phyloP scores from a whole-genome alignment of 1,140 invertebrate species.

The Centruroides sculpturatus region DNA sequence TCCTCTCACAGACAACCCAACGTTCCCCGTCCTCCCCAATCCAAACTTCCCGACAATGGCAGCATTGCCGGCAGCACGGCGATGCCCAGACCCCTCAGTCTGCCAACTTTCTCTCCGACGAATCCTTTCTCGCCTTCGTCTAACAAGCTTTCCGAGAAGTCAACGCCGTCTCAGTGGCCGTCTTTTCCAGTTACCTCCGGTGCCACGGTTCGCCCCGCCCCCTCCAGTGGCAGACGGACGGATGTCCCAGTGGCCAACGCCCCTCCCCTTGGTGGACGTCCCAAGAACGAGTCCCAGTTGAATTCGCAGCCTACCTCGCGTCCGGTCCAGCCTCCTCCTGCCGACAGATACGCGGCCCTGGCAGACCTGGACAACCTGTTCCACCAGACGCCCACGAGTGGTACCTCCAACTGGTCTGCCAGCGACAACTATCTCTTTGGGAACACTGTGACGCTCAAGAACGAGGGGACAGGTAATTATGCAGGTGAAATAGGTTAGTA shows the following conservation, averaged over 20 bases:
- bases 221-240: not conserved
- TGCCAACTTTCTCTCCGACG: conserved; percentile 15
- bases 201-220: not conserved
- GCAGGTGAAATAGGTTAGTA: no score
- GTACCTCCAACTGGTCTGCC: conserved; percentile 7
- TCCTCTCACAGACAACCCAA: conserved; percentile 3
- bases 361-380: conserved; percentile 59
- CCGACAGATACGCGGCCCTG: conserved; percentile 64
- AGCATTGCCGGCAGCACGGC: not conserved
- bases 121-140: conserved; percentile 10
- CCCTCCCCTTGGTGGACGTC: not conserved
- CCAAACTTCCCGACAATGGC: not conserved
- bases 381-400: conserved; percentile 15
- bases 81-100: conserved; percentile 13
- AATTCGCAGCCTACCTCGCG: not conserved
- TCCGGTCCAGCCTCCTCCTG: conserved; percentile 27
- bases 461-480: no score
- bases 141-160: not conserved
- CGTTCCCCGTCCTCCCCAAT: not conserved
- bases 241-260: not conserved
- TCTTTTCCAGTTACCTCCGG: conserved; percentile 9
- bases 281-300: not conserved
- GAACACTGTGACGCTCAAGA: no score
- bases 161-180: conserved; percentile 14
- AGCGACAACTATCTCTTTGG: no score